phyloP scores from a whole-genome alignment of 2,888 invertebrate genomes.

The Pseudococcus jackbeardsleyi region DNA sequence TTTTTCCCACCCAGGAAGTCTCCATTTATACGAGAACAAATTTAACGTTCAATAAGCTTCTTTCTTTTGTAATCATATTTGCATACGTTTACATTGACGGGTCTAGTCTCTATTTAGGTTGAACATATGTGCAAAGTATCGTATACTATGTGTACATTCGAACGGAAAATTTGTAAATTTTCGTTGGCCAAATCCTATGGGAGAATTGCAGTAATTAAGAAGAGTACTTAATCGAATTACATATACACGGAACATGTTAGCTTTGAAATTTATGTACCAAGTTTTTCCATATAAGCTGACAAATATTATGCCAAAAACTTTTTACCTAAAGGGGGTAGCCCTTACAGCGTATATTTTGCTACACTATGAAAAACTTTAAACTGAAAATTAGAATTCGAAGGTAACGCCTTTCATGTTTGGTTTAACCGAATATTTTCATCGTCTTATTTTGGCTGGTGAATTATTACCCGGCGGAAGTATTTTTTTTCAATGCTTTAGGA shows the following conservation, averaged over 20 bases:
- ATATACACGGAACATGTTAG: conserved; percentile 25
- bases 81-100: not conserved
- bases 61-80: not conserved
- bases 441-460: not conserved
- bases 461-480: not conserved
- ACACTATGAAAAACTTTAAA: conserved; percentile 33
- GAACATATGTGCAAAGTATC: not conserved
- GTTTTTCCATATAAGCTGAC: conserved; percentile 49
- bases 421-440: not conserved
- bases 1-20: not conserved
- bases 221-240: conserved; percentile 48
- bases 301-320: conserved; percentile 46
- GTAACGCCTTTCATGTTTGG: conserved; percentile 28
- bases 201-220: conserved; percentile 37
- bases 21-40: not conserved
- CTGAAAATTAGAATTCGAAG: conserved; percentile 49
- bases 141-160: not conserved
- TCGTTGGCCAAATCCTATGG: not conserved
- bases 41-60: conserved; percentile 14
- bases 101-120: not conserved
- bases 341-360: not conserved
- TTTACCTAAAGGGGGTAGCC: not conserved
- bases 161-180: not conserved
- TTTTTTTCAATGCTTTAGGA: too few relatives aligned
- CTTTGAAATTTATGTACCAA: conserved; percentile 44